These are phyloP conservation scores for Alviniconcha strummeri DNA, from an alignment of 2,888 invertebrate genomes.

Conservation along the genomic window DNA sequence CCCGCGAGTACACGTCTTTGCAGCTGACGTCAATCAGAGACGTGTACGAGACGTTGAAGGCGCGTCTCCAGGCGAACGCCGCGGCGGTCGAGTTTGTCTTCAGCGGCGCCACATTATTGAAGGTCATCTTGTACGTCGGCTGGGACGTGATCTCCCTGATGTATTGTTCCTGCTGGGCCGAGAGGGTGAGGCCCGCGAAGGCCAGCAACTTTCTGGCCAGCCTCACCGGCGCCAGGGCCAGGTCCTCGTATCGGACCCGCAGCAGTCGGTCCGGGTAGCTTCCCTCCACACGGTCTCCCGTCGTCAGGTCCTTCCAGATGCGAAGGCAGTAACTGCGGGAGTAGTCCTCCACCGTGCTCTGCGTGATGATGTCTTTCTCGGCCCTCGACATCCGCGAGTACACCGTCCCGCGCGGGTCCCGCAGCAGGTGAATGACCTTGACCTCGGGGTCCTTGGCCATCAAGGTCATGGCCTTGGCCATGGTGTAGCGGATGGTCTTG, in stretches of 20 bases:
- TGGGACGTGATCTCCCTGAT: no score
- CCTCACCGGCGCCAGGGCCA: background rate
- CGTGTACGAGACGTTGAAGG: no score
- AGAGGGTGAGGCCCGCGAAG: background rate
- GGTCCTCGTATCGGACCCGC: slow-evolving; percentile 24
- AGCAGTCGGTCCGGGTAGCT: background rate
- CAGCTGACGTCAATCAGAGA: no score
- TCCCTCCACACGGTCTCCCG: background rate
- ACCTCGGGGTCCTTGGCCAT: slow-evolving; percentile 14
- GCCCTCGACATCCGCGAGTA: background rate
- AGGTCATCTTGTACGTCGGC: no score
- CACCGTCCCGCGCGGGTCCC: slow-evolving; percentile 17
- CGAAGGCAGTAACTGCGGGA: background rate
- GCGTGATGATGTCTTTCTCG: background rate
- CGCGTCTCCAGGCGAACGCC: no score
- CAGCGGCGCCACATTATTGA: no score
- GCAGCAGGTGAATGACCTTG: slow-evolving; percentile 19
- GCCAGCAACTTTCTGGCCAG: background rate
- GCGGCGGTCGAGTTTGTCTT: no score
- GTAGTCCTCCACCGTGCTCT: background rate
- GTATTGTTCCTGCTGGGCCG: background rate
- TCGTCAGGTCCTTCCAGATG: background rate
- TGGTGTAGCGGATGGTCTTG: slow-evolving; percentile 28
- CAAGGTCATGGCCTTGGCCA: slow-evolving; percentile 12
- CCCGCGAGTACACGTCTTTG: no score